Conservation (phyloP, 1,140 invertebrate species). For the Onthophagus taurus region DNA sequence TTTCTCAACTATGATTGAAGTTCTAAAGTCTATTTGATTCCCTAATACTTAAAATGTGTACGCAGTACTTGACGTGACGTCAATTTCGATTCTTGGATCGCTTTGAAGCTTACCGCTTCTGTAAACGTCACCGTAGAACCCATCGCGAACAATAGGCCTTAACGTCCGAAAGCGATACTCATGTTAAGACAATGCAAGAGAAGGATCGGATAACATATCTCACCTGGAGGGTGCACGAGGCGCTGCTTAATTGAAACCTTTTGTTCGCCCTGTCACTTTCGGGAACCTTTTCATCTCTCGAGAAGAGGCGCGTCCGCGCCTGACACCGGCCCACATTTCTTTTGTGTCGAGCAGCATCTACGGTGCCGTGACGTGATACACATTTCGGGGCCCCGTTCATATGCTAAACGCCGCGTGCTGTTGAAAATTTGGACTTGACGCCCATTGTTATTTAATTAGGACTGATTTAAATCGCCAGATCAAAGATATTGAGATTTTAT, state of each 20-base stretch:
- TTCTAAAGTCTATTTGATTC: too few relatives aligned
- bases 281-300: constrained; percentile 6
- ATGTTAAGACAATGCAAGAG: constrained; percentile 17
- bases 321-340: not conserved
- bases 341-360: not conserved
- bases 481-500: too few relatives aligned
- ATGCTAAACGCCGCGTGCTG: too few relatives aligned
- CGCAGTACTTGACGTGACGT: too few relatives aligned
- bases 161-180: constrained; percentile 16
- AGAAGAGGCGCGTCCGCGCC: not conserved
- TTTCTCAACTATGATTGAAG: too few relatives aligned
- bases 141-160: constrained; percentile 16
- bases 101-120: constrained; percentile 16
- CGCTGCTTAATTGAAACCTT: constrained; percentile 13
- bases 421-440: too few relatives aligned
- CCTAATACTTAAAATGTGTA: too few relatives aligned
- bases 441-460: too few relatives aligned
- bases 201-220: constrained; percentile 15
- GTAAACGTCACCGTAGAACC: constrained; percentile 13
- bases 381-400: too few relatives aligned
- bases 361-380: not conserved
- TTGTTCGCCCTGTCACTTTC: constrained; percentile 12
- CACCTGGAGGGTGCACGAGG: constrained; percentile 6
- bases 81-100: not conserved
- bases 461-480: too few relatives aligned